A percentile compares a stretch with the other conserved stretches of the same genome.
These are phyloP conservation scores for Polypterus senegalus DNA, from an alignment of 2,113 vertebrate genomes.

Conservation along the genomic window DNA sequence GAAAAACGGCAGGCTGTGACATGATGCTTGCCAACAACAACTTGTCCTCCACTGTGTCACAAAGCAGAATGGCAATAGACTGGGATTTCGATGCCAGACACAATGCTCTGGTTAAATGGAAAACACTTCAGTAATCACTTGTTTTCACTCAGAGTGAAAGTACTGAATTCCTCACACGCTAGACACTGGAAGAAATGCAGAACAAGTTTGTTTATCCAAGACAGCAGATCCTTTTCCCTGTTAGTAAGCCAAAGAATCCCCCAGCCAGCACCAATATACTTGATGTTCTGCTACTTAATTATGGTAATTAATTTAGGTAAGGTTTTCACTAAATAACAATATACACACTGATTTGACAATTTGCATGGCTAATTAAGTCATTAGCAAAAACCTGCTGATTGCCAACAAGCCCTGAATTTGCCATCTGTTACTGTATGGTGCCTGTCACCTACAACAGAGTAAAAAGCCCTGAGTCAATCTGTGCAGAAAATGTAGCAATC, in stretches of 20 bases:
- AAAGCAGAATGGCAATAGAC: constrained; percentile 26
- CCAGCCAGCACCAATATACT: constrained; percentile 54
- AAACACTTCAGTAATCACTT: constrained; percentile 38
- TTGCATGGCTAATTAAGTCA: constrained; percentile 98
- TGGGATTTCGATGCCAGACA: constrained; percentile 17
- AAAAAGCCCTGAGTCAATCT: constrained; percentile 60
- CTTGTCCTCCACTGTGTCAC: constrained; percentile 7
- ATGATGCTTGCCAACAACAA: neutral
- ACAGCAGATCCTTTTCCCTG: constrained; percentile 31
- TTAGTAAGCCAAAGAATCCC: constrained; percentile 31
- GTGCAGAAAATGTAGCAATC: constrained; percentile 55
- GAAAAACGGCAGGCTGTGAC: neutral
- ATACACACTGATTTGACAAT: constrained; percentile 96
- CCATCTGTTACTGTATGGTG: constrained; percentile 90
- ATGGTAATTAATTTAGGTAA: constrained; percentile 97
- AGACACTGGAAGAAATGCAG: constrained; percentile 1
- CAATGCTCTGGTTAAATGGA: constrained; percentile 28
- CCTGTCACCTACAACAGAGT: constrained; percentile 77
- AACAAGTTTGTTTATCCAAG: constrained; percentile 31
- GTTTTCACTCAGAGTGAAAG: constrained; percentile 32
- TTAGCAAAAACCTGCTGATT: constrained; percentile 94
- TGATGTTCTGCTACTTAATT: constrained; percentile 82
- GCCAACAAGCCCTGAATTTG: constrained; percentile 88
- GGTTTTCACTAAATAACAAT: constrained; percentile 95
- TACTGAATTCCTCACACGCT: constrained; percentile 15